Conservation (phyloP, 2,888 invertebrate species). For the Xylocampa areola region DNA sequence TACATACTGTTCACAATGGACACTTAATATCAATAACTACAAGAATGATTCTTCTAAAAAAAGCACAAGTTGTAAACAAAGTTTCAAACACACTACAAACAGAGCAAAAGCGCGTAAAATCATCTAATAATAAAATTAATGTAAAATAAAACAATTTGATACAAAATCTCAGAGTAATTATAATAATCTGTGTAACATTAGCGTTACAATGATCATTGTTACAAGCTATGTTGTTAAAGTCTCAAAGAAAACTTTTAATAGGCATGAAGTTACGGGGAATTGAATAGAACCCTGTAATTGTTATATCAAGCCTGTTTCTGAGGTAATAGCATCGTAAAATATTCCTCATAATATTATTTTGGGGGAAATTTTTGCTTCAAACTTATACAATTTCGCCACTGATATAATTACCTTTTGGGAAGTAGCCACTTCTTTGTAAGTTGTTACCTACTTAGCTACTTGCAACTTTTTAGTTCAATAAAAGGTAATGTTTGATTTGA, state of each 20-base stretch:
- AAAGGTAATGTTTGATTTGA: conserved; percentile 51
- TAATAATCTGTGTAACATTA: conserved; percentile 76
- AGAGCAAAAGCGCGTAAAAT: conserved; percentile 7
- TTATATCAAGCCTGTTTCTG: conserved; percentile 68
- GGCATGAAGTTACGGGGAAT: conserved; percentile 77
- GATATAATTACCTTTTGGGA: conserved; percentile 61
- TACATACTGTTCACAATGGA: too few species aligned
- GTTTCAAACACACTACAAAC: conserved; percentile 3
- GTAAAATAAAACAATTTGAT: conserved; percentile 53
- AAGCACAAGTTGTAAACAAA: not conserved
- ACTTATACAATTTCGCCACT: conserved; percentile 69
- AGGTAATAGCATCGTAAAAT: conserved; percentile 71
- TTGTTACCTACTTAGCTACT: conserved; percentile 49
- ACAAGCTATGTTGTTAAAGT: conserved; percentile 73
- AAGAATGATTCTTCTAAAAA: too few species aligned
- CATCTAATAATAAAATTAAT: conserved; percentile 13
- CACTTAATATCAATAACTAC: too few species aligned
- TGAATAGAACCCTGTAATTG: conserved; percentile 75
- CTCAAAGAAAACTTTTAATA: conserved; percentile 82
- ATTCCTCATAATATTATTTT: conserved; percentile 70
- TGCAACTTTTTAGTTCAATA: conserved; percentile 59
- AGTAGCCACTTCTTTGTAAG: conserved; percentile 56
- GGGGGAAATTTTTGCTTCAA: conserved; percentile 67
- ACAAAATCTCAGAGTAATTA: conserved; percentile 67
- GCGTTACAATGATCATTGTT: conserved; percentile 78